Evolutionary conservation across 2,113 vertebrate genomes (phyloP).

Genomic region (Uria lomvia): DNA sequence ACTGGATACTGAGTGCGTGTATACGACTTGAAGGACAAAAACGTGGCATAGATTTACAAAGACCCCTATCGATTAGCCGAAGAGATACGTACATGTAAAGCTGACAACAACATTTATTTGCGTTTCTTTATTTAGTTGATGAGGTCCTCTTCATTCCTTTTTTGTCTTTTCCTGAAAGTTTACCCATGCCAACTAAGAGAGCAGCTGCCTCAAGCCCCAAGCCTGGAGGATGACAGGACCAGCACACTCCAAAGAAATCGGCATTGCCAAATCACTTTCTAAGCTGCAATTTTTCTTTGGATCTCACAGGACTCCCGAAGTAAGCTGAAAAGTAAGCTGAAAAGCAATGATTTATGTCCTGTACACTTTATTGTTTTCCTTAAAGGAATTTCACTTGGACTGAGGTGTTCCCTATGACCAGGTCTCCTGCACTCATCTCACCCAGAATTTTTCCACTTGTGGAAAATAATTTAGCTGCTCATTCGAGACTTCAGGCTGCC

Average conservation of each 20-base stretch:
- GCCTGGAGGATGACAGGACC: neutral
- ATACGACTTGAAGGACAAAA: neutral
- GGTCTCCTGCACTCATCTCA: neutral
- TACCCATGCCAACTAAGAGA: fast-evolving
- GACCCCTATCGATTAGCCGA: neutral
- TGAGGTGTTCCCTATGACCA: neutral
- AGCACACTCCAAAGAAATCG: neutral
- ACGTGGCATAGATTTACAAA: neutral
- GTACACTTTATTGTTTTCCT: neutral
- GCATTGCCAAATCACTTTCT: neutral
- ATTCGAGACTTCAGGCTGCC: neutral
- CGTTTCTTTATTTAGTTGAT: neutral
- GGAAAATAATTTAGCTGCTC: neutral
- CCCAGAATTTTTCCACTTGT: fast-evolving
- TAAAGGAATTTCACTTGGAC: neutral
- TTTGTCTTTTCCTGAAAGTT: neutral
- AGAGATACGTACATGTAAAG: fast-evolving
- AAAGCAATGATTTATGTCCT: neutral
- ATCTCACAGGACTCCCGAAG: neutral
- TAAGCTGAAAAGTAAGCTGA: neutral
- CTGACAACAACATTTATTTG: neutral
- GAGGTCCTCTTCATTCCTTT: neutral
- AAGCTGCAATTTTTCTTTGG: neutral
- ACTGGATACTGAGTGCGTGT: neutral
- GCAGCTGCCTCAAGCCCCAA: too few relatives aligned